Base-by-base conservation (phyloP, 2,888 invertebrate species). In the Andrena flavipes region DNA sequence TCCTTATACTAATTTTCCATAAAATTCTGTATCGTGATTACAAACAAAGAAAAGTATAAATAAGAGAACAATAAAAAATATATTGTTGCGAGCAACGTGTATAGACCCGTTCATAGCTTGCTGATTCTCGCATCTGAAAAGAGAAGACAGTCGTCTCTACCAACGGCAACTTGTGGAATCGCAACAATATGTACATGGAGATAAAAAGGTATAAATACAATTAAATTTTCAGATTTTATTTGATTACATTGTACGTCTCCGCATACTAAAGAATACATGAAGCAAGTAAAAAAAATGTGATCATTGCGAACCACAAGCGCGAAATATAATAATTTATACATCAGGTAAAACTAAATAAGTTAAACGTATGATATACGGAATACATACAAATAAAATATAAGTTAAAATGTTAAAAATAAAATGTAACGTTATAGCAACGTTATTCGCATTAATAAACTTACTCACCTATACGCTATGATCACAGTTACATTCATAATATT, bases 401-500 rank as follows among this genome's bases (percentile, higher is more conserved):
- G 70, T 84, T 80, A 88, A 20, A 82, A 79, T 77, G 74, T 83
- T 77, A 78, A 74, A 87, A 78, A 79, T 87, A 87, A 85, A 86
- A 82, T 87, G 84, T 73, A 86, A 80, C 60, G 85, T 72, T 71
- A 84, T 70, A 80, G 83, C 79, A 80, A 26, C 56, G 23, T 56
- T 78, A 84, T 72, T 84, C 85, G 79, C 82, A 81, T 82, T 86
- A 88, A 91, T 91, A 90, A 93, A 92, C 90, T 93, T 91, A 92
- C 87, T 88, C 86, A 86, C 90, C 92, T 93, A 93, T 91, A 90
- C 83, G 87, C 93, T 93, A 93, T 91, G 92, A 94, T 94, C 93
- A 94, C 93, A 94, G 93, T 93, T 94, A 94, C 91, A 93, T 91
- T 92, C 88, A 92, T 91, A 91, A 91, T 91, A 87, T 90, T 88